Percentiles rank a stretch among this genome's conserved stretches.
Conservation (phyloP, 1,140 invertebrate genomes). For the Drosophila tristis region DNA sequence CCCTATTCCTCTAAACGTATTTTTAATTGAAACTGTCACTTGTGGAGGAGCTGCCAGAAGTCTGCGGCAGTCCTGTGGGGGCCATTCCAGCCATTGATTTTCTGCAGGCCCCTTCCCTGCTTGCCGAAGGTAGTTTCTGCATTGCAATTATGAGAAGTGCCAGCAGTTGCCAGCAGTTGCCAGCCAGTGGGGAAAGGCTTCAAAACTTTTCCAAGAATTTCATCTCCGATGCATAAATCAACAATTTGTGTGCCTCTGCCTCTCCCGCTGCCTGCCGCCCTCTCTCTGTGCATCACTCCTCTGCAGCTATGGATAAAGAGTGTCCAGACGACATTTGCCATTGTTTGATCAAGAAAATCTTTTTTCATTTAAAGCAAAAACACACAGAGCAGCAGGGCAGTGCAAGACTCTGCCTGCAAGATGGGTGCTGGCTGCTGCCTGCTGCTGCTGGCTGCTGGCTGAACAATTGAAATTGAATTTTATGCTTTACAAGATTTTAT, state of each 20-base stretch:
- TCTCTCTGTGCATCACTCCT: neutral
- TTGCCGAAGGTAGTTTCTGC: constrained; percentile 21
- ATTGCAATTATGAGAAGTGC: constrained; percentile 36
- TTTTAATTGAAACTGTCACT: constrained; percentile 80
- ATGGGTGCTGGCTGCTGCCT: constrained; percentile 5
- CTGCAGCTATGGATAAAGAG: neutral
- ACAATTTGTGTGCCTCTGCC: constrained; percentile 36
- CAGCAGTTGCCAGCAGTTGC: constrained; percentile 5
- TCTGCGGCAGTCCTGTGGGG: neutral
- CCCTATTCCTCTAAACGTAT: constrained; percentile 38
- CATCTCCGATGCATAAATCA: constrained; percentile 71
- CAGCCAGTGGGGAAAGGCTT: constrained; percentile 23
- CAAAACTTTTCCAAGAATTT: constrained; percentile 66
- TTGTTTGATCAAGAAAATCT: constrained; percentile 76
- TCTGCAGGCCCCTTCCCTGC: constrained; percentile 54
- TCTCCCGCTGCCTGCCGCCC: neutral
- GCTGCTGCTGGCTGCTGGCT: neutral
- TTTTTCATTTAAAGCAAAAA: constrained; percentile 45
- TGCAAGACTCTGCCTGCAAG: no score
- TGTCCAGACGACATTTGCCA: constrained; percentile 16
- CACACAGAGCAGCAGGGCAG: constrained; percentile 7
- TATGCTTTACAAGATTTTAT: constrained; percentile 76
- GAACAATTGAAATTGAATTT: constrained; percentile 75
- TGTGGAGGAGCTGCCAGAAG: constrained; percentile 51
- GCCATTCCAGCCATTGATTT: constrained; percentile 51